A percentile compares a stretch with the other conserved stretches of the same genome.
Evolutionary conservation across 1,140 invertebrate species (phyloP).

Genomic region (Bradynema listronoti): DNA sequence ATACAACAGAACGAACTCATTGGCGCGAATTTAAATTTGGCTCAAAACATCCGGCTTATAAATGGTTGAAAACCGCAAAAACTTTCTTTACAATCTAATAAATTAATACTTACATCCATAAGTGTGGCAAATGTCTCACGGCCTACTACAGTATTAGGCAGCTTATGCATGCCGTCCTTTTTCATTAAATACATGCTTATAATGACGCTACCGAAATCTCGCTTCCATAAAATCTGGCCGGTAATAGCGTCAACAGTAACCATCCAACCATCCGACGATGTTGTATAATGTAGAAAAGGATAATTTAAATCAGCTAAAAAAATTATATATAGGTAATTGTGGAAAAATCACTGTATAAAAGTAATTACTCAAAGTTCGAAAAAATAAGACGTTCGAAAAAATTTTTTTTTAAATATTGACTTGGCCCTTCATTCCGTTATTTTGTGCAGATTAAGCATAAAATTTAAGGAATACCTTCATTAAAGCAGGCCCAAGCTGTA

Average conservation of each 20-base stretch:
- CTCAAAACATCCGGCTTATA: too few species aligned
- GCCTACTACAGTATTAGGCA: conserved; percentile 80
- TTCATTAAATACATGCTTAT: conserved; percentile 79
- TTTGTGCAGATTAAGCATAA: too few species aligned
- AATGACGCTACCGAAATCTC: conserved; percentile 77
- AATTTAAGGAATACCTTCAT: too few species aligned
- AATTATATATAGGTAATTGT: conserved; percentile 5
- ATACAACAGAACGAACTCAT: too few species aligned
- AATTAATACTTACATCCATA: conserved; percentile 38
- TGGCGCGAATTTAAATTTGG: too few species aligned
- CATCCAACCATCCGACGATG: conserved; percentile 34
- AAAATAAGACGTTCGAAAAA: neutral
- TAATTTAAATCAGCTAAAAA: conserved; percentile 39
- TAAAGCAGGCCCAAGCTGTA: too few species aligned
- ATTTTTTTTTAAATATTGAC: neutral
- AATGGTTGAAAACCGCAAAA: too few species aligned
- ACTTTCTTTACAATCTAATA: too few species aligned
- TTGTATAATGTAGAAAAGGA: conserved; percentile 39
- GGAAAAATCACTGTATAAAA: too few species aligned
- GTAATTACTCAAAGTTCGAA: too few species aligned
- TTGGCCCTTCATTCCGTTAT: neutral
- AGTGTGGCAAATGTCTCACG: conserved; percentile 44
- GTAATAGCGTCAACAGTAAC: conserved; percentile 63
- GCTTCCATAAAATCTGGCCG: conserved; percentile 76
- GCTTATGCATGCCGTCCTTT: conserved; percentile 69